Conservation (phyloP, 1,140 invertebrate species). For the Euwallacea fornicatus region DNA sequence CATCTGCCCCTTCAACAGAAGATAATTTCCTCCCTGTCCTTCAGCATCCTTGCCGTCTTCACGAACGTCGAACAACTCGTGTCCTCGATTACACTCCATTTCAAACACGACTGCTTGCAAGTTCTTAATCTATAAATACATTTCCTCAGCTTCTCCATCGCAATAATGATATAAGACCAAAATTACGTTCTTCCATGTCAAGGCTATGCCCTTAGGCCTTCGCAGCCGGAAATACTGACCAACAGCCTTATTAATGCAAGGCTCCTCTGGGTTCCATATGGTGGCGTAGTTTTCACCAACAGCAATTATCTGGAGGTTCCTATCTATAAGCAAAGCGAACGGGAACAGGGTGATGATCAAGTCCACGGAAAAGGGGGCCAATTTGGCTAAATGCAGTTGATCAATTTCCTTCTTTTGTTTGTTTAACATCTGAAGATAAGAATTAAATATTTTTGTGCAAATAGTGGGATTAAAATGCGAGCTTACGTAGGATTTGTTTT, state of each 20-base stretch:
- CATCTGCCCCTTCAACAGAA: conserved; percentile 82
- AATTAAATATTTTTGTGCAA: not conserved
- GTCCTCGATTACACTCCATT: conserved; percentile 47
- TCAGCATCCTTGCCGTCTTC: conserved; percentile 26
- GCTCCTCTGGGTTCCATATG: conserved; percentile 66
- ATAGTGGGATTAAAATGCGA: not conserved
- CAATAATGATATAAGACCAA: conserved; percentile 3
- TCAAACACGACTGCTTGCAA: conserved; percentile 49
- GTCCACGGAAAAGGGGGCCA: conserved; percentile 60
- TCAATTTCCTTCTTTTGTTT: conserved; percentile 37
- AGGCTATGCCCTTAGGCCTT: conserved; percentile 71
- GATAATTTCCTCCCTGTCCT: conserved; percentile 46
- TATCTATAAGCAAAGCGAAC: conserved; percentile 68
- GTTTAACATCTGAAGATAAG: conserved; percentile 40
- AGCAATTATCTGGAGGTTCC: conserved; percentile 65
- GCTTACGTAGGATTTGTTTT: conserved; percentile 76
- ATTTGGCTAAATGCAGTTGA: conserved; percentile 22
- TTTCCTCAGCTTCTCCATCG: not conserved
- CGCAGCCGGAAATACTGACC: conserved; percentile 69
- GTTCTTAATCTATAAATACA: conserved; percentile 42
- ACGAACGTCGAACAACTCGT: conserved; percentile 14
- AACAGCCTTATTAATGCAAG: conserved; percentile 66
- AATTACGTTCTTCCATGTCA: conserved; percentile 73
- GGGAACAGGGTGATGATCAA: conserved; percentile 78
- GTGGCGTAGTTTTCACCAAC: conserved; percentile 72